phyloP scores from a whole-genome alignment of 2,113 vertebrate genomes.

The Sakesphorus luctuosus region DNA sequence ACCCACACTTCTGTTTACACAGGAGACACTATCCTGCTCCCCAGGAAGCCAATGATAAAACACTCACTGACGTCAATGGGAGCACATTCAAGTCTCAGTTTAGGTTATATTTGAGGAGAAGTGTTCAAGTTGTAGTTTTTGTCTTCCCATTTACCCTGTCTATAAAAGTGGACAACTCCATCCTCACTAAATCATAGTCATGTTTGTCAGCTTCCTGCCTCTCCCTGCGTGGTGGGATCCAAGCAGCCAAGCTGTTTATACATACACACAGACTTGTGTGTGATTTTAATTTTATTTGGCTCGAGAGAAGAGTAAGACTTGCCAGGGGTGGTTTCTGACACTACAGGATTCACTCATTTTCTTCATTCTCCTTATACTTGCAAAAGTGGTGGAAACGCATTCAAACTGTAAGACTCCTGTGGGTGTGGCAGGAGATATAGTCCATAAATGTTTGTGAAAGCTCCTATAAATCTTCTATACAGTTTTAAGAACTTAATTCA shows the following conservation, averaged over 20 bases:
- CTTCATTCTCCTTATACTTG: slow-evolving; percentile 13
- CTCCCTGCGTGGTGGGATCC: slow-evolving; percentile 20
- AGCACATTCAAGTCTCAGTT: slow-evolving; percentile 19
- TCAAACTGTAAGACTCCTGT: not conserved
- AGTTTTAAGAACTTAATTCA: not conserved
- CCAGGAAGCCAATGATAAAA: slow-evolving; percentile 23
- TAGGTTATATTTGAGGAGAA: slow-evolving; percentile 1
- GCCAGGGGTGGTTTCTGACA: slow-evolving; percentile 33
- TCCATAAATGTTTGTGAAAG: not conserved
- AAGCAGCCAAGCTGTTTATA: slow-evolving; percentile 51
- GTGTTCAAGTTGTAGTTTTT: slow-evolving; percentile 37
- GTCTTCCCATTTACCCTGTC: slow-evolving; percentile 11
- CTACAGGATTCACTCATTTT: slow-evolving; percentile 4
- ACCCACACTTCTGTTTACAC: not conserved
- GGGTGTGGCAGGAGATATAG: not conserved
- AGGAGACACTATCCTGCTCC: not conserved
- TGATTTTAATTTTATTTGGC: slow-evolving; percentile 58
- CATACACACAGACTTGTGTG: slow-evolving; percentile 22
- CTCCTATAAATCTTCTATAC: not conserved
- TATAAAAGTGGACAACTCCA: slow-evolving; percentile 10
- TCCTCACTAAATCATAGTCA: slow-evolving; percentile 61
- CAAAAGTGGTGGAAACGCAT: not conserved
- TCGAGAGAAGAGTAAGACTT: slow-evolving; percentile 6
- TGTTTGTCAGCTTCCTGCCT: slow-evolving; percentile 55
- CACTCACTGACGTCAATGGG: slow-evolving; percentile 42